Conservation (phyloP, 2,888 invertebrate species). For the Yponomeuta plumbellus region DNA sequence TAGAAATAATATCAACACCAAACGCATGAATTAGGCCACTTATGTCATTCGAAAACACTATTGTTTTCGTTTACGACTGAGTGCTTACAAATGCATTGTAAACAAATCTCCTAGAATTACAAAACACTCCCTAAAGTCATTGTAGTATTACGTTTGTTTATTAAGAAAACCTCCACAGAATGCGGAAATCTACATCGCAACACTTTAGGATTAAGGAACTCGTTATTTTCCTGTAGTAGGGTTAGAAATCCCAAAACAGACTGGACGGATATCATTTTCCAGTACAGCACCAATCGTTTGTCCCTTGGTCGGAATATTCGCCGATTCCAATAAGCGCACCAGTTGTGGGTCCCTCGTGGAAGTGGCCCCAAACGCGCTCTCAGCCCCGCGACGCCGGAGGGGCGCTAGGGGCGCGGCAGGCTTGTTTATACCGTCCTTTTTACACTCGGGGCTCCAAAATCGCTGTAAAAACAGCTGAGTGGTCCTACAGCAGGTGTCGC, state of each 20-base stretch:
- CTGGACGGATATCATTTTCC: no score
- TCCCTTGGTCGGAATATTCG: no score
- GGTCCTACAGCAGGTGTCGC: neutral
- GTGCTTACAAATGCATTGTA: neutral
- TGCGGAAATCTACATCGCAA: no score
- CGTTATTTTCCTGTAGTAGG: no score
- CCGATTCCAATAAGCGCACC: no score
- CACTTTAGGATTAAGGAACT: no score
- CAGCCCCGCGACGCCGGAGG: neutral
- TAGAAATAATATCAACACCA: neutral
- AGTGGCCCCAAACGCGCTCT: neutral
- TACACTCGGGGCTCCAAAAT: neutral
- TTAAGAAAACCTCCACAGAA: no score
- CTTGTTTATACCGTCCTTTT: neutral
- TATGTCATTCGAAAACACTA: neutral
- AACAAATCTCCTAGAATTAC: neutral
- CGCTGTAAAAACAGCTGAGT: neutral
- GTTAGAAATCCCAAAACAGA: no score
- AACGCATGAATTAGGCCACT: neutral
- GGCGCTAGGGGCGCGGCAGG: neutral
- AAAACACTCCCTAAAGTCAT: neutral
- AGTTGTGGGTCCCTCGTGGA: neutral
- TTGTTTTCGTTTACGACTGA: neutral
- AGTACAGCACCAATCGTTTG: no score
- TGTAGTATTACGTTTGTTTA: neutral